Percentiles rank a stretch among this genome's conserved stretches.
These are phyloP conservation scores for Anthoscopus minutus DNA, from an alignment of 2,113 vertebrate genomes.

Conservation along the genomic window DNA sequence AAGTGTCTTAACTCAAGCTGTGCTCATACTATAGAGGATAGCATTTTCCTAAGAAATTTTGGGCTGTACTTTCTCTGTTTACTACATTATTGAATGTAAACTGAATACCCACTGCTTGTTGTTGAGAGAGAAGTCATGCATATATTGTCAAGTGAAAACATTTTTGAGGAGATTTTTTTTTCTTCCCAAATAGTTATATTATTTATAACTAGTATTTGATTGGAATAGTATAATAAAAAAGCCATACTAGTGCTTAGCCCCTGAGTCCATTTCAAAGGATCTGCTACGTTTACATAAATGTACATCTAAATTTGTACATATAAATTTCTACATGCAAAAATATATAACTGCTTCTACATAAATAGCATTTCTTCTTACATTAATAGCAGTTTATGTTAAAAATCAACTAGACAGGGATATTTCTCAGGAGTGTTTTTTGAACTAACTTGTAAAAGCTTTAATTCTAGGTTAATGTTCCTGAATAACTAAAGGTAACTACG, in stretches of 20 bases:
- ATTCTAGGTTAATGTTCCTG: background rate
- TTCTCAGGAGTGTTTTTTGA: background rate
- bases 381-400: background rate
- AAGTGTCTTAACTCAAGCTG: background rate
- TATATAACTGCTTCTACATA: background rate
- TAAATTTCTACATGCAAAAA: background rate
- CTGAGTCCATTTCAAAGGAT: background rate
- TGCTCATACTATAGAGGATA: accelerated
- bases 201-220: background rate
- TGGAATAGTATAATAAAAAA: background rate
- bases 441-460: background rate
- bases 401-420: background rate
- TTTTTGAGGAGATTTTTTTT: background rate
- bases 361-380: background rate
- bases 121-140: accelerated
- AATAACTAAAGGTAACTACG: background rate
- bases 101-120: background rate
- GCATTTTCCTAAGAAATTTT: background rate
- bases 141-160: background rate
- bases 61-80: background rate
- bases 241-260: background rate
- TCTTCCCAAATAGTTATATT: background rate
- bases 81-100: background rate
- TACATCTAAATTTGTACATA: background rate
- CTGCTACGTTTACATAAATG: background rate